phyloP scores from a whole-genome alignment of 2,113 vertebrate genomes.

The Lagopus muta region DNA sequence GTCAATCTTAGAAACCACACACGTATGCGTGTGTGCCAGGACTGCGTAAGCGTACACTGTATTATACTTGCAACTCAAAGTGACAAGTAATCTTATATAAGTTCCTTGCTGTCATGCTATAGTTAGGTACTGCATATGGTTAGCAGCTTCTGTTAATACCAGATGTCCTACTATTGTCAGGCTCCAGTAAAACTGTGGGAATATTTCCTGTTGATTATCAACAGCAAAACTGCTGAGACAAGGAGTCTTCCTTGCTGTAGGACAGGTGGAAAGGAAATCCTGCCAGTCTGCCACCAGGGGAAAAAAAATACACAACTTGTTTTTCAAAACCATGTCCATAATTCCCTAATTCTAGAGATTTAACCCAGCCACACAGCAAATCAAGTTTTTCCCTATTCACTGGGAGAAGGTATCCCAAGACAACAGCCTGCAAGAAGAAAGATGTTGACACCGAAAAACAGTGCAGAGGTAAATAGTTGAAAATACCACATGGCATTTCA shows the following conservation, averaged over 20 bases:
- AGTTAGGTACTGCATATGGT: slow-evolving; percentile 43
- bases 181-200: background rate
- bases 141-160: slow-evolving; percentile 55
- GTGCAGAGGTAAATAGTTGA: background rate
- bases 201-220: slow-evolving; percentile 45
- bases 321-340: background rate
- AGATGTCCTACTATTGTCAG: slow-evolving; percentile 54
- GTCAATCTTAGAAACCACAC: background rate
- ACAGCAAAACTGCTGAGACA: slow-evolving; percentile 44
- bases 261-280: slow-evolving; percentile 51
- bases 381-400: background rate
- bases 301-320: background rate
- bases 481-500: background rate
- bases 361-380: background rate
- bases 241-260: slow-evolving; percentile 29
- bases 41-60: background rate
- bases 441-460: background rate
- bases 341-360: background rate
- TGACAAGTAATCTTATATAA: slow-evolving; percentile 43
- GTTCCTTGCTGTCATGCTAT: slow-evolving; percentile 19
- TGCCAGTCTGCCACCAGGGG: background rate
- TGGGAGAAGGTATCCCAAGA: background rate
- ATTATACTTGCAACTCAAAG: background rate
- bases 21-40: background rate
- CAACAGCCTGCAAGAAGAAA: background rate